Conservation (phyloP, 2,888 invertebrate species). For the Rhagophthalmus giganteus region DNA sequence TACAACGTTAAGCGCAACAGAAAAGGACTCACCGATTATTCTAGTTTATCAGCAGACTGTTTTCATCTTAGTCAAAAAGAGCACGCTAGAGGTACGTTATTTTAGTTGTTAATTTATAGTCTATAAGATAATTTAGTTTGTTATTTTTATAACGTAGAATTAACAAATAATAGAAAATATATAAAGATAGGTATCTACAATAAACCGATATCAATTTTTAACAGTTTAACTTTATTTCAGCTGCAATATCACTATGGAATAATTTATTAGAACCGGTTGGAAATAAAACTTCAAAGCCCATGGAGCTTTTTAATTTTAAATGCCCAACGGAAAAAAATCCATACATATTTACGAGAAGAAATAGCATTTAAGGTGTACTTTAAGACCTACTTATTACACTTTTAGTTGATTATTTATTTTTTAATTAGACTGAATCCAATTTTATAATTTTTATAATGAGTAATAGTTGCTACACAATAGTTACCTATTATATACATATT, state of each 20-base stretch:
- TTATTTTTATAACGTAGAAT: too few species aligned
- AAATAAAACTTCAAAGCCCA: slow-evolving; percentile 60
- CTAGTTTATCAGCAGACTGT: slow-evolving; percentile 63
- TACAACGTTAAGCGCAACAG: slow-evolving; percentile 52
- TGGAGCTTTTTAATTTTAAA: slow-evolving; percentile 63
- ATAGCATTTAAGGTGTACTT: slow-evolving; percentile 1
- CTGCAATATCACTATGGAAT: slow-evolving; percentile 73
- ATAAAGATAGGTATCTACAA: too few species aligned
- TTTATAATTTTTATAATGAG: too few species aligned
- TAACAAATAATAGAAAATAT: too few species aligned
- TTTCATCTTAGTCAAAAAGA: slow-evolving; percentile 67
- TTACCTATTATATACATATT: too few species aligned
- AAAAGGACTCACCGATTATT: slow-evolving; percentile 56
- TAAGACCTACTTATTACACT: too few species aligned
- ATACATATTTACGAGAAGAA: slow-evolving; percentile 63
- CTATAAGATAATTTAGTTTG: too few species aligned
- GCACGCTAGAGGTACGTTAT: slow-evolving; percentile 59
- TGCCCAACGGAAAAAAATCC: slow-evolving; percentile 64
- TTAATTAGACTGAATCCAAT: too few species aligned
- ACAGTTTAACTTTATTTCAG: slow-evolving; percentile 51
- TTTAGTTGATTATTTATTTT: too few species aligned
- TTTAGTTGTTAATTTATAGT: not conserved
- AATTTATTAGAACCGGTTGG: slow-evolving; percentile 72
- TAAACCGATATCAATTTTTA: not conserved
- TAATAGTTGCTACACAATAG: too few species aligned